Base-by-base conservation (phyloP, 2,797 vertebrate species). In the Gymnothorax reevesii region DNA sequence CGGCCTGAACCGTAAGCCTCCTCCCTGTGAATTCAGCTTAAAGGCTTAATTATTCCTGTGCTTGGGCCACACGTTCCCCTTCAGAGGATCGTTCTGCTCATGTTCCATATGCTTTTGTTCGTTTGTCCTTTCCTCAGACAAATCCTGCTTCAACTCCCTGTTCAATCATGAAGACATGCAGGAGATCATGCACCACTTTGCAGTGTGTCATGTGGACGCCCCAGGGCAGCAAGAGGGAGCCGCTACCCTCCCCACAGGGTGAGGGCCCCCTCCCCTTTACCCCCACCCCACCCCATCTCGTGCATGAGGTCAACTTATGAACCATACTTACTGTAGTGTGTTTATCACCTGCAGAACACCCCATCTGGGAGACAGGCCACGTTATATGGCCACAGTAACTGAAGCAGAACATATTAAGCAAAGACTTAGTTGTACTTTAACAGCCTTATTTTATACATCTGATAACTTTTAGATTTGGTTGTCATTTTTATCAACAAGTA, bases 111-210 rank as follows among this genome's bases (percentile, higher is more conserved):
- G 52, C 85, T 77, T 75, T 82, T 86, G 57, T 77, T 22, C 4
- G 62, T 8, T 55, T 55, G 12, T 71, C n/a, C 22, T 27, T 4
- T 49, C 7, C 92, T 3, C 54, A 99, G 98, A 99, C 92, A 99
- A 99, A 95, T 98, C 97, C 42, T 99, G 98, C 92, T 99, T 98
- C 95, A 94, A 97, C 92, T 92, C 96, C 2, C 97, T 99, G 87
- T 99, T 98, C 94, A 97, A 94, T 92, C 97, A 96, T 0, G 98
- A 99, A 89, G 98, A 99, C 92, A 99, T 99, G 98, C 95, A 97
- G 8, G 98, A 99, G 92, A 99, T 99, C 94, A 99, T 97, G 88
- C 97, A 98, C 89, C 98, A 99, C 91, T 99, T 99, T 90, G 97
- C 98, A 0, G 98, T 99, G 84, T 99, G 97, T 90, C 98, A 99